Evolutionary conservation across 35 echinoderm and acorn worm species (phyloP).

Genomic region (Ophioderma brevispina): DNA sequence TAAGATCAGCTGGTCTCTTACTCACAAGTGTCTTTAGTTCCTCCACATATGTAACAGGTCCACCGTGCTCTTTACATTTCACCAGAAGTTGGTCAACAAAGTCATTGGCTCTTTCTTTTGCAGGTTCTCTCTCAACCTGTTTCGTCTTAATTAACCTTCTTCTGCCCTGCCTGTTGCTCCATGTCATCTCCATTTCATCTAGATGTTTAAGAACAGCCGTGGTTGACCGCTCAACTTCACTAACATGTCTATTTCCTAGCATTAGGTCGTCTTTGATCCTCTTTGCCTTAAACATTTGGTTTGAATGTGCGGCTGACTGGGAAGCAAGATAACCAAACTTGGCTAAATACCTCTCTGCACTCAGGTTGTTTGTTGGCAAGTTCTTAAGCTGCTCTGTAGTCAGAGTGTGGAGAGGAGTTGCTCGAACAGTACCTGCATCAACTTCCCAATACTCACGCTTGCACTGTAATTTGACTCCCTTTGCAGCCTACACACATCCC

Average conservation of each 20-base stretch:
- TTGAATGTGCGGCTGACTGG: not conserved
- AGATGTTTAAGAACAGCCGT: not conserved
- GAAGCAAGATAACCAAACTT: not conserved
- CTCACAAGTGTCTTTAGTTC: too few species aligned
- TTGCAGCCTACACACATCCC: conserved; percentile 1
- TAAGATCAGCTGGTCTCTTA: too few species aligned
- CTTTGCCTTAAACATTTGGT: conserved; percentile 7
- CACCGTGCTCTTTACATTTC: too few species aligned
- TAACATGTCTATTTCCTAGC: not conserved
- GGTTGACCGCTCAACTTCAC: too few species aligned
- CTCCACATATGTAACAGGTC: too few species aligned
- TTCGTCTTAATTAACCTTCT: too few species aligned
- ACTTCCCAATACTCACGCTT: not conserved
- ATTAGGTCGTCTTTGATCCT: conserved; percentile 4
- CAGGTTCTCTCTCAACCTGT: too few species aligned
- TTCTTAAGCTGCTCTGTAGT: too few species aligned
- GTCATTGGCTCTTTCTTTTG: too few species aligned
- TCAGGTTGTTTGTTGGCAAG: conserved; percentile 14
- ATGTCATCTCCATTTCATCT: not conserved
- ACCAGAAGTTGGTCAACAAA: too few species aligned
- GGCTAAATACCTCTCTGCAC: not conserved
- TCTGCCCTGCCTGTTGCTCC: not conserved
- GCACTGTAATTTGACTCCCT: not conserved
- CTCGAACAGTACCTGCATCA: too few species aligned
- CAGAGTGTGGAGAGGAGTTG: too few species aligned